A percentile compares a stretch with the other conserved stretches of the same genome.
Evolutionary conservation across 2,113 vertebrate genomes (phyloP).

Genomic region (Anolis sagrei): DNA sequence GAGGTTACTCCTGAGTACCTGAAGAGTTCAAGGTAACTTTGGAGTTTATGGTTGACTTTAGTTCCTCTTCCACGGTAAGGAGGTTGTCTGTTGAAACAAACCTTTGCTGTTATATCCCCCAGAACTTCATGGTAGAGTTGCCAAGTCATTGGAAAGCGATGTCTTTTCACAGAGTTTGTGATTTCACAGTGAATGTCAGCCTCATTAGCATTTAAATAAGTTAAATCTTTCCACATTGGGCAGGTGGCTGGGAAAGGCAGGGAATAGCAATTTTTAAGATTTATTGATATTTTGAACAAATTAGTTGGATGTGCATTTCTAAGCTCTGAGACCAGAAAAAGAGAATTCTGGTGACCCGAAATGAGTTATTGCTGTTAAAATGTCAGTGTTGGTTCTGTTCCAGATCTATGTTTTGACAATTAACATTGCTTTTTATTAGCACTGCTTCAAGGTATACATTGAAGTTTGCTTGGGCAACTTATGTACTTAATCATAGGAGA

Average conservation of each 20-base stretch:
- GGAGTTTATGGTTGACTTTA: background rate
- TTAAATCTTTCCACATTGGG: background rate
- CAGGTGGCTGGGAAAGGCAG: background rate
- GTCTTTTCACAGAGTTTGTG: background rate
- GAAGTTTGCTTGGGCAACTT: background rate
- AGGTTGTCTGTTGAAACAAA: background rate
- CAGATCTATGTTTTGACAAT: background rate
- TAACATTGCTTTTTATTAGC: background rate
- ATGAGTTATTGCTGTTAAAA: background rate
- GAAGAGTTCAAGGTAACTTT: background rate
- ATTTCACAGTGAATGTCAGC: background rate
- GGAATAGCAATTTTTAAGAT: constrained; percentile 13
- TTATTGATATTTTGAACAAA: constrained; percentile 12
- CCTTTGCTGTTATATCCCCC: background rate
- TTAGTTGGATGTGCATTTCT: background rate
- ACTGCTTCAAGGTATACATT: background rate
- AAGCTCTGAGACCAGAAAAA: background rate
- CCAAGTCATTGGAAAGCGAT: background rate
- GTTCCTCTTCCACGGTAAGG: background rate
- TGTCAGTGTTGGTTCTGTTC: background rate
- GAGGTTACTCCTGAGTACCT: background rate
- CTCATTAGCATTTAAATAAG: constrained; percentile 37
- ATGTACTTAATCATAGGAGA: background rate
- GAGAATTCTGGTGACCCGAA: background rate
- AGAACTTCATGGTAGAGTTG: background rate